Conservation (phyloP, 2,888 invertebrate genomes). For the Neoscelio sp. region DNA sequence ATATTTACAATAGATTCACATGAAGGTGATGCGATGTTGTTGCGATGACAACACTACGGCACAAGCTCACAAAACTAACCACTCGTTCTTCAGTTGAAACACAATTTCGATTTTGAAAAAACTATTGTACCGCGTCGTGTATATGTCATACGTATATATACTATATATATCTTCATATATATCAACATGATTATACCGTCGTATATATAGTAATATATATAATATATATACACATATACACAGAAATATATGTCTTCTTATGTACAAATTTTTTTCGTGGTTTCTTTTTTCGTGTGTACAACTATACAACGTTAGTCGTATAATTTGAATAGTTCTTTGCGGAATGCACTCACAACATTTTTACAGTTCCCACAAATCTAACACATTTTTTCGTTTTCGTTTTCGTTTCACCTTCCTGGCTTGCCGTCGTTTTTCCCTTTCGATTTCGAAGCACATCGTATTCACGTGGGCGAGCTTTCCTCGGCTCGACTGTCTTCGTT, state of each 20-base stretch:
- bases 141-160: slow-evolving; percentile 39
- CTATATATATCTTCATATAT: slow-evolving; percentile 44
- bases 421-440: slow-evolving; percentile 58
- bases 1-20: slow-evolving; percentile 66
- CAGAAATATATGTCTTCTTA: slow-evolving; percentile 38
- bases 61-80: slow-evolving; percentile 56
- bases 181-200: slow-evolving; percentile 24
- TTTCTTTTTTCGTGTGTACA: slow-evolving; percentile 61
- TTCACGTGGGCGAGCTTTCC: slow-evolving; percentile 74
- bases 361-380: slow-evolving; percentile 51
- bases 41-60: slow-evolving; percentile 49
- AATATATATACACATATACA: slow-evolving; percentile 42
- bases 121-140: slow-evolving; percentile 50
- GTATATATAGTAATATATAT: slow-evolving; percentile 42
- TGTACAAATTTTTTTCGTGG: slow-evolving; percentile 60
- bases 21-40: slow-evolving; percentile 51
- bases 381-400: slow-evolving; percentile 32
- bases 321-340: slow-evolving; percentile 45
- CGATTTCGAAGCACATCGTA: slow-evolving; percentile 74
- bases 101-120: slow-evolving; percentile 46
- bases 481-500: slow-evolving; percentile 71
- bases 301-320: slow-evolving; percentile 59
- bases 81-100: slow-evolving; percentile 47
- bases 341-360: slow-evolving; percentile 49
- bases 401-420: slow-evolving; percentile 2